Conservation (phyloP, 2,888 invertebrate species). For the Drosophila mettleri region DNA sequence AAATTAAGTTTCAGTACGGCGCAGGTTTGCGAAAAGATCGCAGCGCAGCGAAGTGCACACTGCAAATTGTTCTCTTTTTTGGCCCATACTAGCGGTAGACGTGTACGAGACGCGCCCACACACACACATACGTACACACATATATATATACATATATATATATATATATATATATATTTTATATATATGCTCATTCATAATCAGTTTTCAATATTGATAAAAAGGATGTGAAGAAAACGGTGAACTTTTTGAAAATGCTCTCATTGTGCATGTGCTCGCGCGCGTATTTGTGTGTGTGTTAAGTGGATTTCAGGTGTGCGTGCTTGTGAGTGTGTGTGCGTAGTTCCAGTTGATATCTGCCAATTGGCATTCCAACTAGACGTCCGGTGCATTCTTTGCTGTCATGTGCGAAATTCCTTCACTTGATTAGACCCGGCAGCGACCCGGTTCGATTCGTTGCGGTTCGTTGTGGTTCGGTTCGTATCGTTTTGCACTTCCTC, state of each 20-base stretch:
- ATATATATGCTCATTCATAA: slow-evolving; percentile 21
- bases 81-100: slow-evolving; percentile 31
- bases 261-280: background rate
- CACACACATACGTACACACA: background rate
- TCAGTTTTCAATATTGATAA: slow-evolving; percentile 14
- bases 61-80: slow-evolving; percentile 34
- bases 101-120: slow-evolving; percentile 21
- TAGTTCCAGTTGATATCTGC: slow-evolving; percentile 25
- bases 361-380: slow-evolving; percentile 27
- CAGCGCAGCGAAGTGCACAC: slow-evolving; percentile 57
- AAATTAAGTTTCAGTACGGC: slow-evolving; percentile 80
- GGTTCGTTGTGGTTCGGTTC: slow-evolving; percentile 15
- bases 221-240: slow-evolving; percentile 4
- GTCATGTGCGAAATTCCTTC: slow-evolving; percentile 77
- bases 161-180: background rate
- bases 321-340: slow-evolving; percentile 3
- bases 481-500: background rate
- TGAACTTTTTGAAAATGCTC: slow-evolving; percentile 11
- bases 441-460: slow-evolving; percentile 6
- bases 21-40: slow-evolving; percentile 81
- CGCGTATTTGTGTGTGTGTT: slow-evolving; percentile 4
- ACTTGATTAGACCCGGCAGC: slow-evolving; percentile 37
- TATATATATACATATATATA: slow-evolving; percentile 3
- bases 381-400: slow-evolving; percentile 59
- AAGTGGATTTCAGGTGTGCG: slow-evolving; percentile 8